Evolutionary conservation across 2,888 invertebrate genomes (phyloP), one percentile per base, ranked within the genome.

Genomic region (Subacronicta megacephala): DNA sequence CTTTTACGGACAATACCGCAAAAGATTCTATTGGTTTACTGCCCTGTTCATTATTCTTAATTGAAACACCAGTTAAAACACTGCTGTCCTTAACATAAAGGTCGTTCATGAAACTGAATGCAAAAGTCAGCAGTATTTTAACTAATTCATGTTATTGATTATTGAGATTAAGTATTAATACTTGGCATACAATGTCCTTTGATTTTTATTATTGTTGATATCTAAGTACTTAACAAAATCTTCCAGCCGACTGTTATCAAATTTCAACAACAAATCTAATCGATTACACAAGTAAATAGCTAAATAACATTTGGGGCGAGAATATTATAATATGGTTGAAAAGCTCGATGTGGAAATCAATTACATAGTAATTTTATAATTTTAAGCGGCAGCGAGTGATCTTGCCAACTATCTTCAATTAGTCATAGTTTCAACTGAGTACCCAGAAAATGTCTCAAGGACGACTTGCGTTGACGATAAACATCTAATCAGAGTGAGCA

Each of bases 401-500:
- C 63, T 67, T 54, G 40, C 56, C 42, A 56, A 56, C 43, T 57
- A 57, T 71, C 44, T 43, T 45, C 57, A 68, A 73, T 73, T 73
- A 53, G 60, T 43, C 38, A 58, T 71, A 62, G 71, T 46, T 60
- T 57, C 61, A 61, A 56, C 59, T 43, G 54, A 67, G 44, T 66
- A 59, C 53, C 49, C 51, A 40, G 47, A 45, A 63, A 69, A 56
- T 54, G 42, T 51, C 42, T 59, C 62, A 58, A 58, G 52, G 59
- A 57, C 61, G 36, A 53, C 40, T 58, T 55, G 37, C 53, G 45
- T 53, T 67, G 49, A 57, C 50, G 55, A 45, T 65, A 37, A 44
- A 38, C 51, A 65, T n/a, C 29, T 52, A 43, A 56, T n/a, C n/a
- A n/a, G n/a, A n/a, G 44, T 51, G 16, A 18, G 36, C 31, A 40